These are phyloP conservation scores for Pipistrellus pipistrellus DNA, from an alignment of 2,797 vertebrate genomes.

Conservation along the genomic window DNA sequence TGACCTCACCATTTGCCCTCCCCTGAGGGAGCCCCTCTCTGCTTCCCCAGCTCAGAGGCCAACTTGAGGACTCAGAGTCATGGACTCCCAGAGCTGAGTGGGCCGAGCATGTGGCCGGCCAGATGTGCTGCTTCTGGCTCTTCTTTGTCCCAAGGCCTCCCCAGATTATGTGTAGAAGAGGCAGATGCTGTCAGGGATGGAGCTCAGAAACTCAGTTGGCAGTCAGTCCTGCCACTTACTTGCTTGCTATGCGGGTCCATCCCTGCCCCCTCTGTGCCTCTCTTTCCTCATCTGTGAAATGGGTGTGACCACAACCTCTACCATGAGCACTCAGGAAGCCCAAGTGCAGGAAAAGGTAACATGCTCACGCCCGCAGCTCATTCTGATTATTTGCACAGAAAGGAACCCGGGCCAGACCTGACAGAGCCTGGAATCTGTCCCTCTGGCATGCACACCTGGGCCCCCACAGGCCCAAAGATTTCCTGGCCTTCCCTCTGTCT, in stretches of 20 bases:
- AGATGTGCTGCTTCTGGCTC: background rate
- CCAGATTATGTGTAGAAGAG: background rate
- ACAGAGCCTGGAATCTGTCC: background rate
- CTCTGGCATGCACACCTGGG: background rate
- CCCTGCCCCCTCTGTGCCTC: background rate
- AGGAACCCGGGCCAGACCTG: background rate
- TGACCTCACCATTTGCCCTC: background rate
- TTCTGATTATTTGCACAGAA: background rate
- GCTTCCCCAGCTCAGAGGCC: background rate
- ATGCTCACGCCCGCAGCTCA: background rate
- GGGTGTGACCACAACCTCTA: background rate
- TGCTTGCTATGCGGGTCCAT: background rate
- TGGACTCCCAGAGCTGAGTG: background rate
- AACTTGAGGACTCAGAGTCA: rapidly evolving
- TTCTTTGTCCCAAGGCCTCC: background rate
- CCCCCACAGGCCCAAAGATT: background rate
- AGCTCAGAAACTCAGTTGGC: background rate
- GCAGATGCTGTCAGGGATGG: background rate
- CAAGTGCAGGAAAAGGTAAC: background rate
- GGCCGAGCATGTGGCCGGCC: rapidly evolving
- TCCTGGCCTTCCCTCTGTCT: background rate
- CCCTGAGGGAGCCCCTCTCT: background rate
- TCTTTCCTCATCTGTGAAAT: background rate
- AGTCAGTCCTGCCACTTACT: background rate
- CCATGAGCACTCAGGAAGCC: background rate